These are phyloP conservation scores for Cassiopea andromeda DNA, from an alignment of 30 jellyfish, hydroid and myxozoan species.

Conservation along the genomic window DNA sequence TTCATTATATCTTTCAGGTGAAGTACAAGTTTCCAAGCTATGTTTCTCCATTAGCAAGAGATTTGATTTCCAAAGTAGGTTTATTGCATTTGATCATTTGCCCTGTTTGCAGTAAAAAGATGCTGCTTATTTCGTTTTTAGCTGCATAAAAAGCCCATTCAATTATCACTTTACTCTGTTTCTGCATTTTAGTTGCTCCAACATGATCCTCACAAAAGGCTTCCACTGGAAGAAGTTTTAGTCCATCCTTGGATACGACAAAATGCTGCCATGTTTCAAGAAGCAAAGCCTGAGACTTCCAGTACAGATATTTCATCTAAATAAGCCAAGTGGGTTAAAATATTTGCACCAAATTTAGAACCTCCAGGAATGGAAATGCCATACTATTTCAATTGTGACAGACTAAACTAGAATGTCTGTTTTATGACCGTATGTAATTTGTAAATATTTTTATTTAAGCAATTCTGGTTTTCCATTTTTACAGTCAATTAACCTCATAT, in stretches of 20 bases:
- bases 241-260: constrained; percentile 89
- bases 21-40: constrained; percentile 80
- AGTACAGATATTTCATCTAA: background rate
- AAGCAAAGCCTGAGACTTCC: background rate
- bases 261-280: constrained; percentile 74
- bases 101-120: too few relatives aligned
- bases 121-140: too few relatives aligned
- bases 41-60: constrained; percentile 84
- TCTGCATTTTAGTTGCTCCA: constrained; percentile 76
- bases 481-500: too few relatives aligned
- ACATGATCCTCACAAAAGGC: constrained; percentile 82
- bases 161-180: background rate
- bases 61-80: constrained; percentile 83
- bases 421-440: too few relatives aligned
- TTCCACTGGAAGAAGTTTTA: constrained; percentile 82
- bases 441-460: too few relatives aligned
- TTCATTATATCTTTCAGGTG: constrained; percentile 34
- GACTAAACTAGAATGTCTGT: too few relatives aligned
- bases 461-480: too few relatives aligned
- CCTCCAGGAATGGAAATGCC: too few relatives aligned
- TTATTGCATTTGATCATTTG: background rate
- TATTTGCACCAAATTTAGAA: too few relatives aligned
- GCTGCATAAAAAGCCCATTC: too few relatives aligned
- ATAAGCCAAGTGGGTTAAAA: background rate
- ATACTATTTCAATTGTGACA: too few relatives aligned